These are phyloP conservation scores for Brachypodius melanocephalos DNA, from an alignment of 2,113 vertebrate species.

Conservation along the genomic window DNA sequence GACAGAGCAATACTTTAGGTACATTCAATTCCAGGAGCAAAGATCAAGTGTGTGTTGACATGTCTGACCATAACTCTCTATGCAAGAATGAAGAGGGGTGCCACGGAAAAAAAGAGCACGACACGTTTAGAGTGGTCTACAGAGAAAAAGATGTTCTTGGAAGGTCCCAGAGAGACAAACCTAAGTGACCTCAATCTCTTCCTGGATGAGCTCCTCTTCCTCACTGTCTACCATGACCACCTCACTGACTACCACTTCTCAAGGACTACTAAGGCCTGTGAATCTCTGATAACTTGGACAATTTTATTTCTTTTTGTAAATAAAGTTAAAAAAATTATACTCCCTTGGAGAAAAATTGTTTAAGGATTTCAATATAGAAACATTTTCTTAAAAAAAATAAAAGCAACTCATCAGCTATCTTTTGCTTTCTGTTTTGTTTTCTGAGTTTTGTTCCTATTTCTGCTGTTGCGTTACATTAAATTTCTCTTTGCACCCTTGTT, in stretches of 20 bases:
- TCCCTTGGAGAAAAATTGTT: not conserved
- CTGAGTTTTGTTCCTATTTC: not conserved
- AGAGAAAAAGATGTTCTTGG: not conserved
- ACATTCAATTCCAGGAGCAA: not conserved
- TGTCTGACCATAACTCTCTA: not conserved
- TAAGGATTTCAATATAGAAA: not conserved
- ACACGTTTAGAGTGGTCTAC: accelerated
- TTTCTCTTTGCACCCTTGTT: not conserved
- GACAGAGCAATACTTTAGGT: not conserved
- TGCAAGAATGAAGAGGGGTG: not conserved
- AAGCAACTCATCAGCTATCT: not conserved
- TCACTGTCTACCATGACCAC: not conserved
- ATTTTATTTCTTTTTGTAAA: not conserved
- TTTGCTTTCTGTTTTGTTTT: not conserved
- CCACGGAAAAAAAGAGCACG: not conserved
- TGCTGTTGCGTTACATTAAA: not conserved
- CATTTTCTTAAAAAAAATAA: not conserved
- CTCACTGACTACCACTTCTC: not conserved
- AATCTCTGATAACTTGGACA: not conserved
- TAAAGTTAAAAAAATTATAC: not conserved
- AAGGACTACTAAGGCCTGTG: not conserved
- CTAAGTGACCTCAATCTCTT: not conserved
- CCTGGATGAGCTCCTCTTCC: not conserved
- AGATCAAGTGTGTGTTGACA: not conserved
- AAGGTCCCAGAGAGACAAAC: not conserved